Base-by-base conservation (phyloP, 1,140 invertebrate species). In the Orchesella cincta region DNA sequence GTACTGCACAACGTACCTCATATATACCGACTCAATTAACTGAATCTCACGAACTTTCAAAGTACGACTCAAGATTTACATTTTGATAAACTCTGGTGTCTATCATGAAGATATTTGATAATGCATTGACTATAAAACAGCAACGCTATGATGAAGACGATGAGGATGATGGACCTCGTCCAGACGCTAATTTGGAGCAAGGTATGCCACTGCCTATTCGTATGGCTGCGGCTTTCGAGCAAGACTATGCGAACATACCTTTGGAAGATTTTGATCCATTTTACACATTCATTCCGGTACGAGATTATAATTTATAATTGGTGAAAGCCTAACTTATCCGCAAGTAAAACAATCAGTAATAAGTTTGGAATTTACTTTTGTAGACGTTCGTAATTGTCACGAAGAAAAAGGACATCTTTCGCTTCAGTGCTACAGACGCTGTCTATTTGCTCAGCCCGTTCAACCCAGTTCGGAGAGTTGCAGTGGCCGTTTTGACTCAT, bases 341-440 rank as follows among this genome's bases (percentile, higher is more conserved):
- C n/a, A n/a, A n/a, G n/a, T n/a, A n/a, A n/a, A n/a, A n/a, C n/a
- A n/a, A n/a, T n/a, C 39, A 46, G 8, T 46, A 12, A 46, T 46
- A 46, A 8, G 39, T 46, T 8, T 46, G 39, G 39, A 8, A 12
- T 20, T 20, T 46, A 46, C 20, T 71, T 90, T 71, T 91, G 75
- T 90, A 98, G 96, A 97, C 95, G 86, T 98, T 98, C 89, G 93
- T 97, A 89, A 96, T 98, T 84, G 90, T 98, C 88, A 98, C 94
- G 89, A 97, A 93, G 90, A 95, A 96, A 88, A 96, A 95, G 90
- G 94, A 96, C 88, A 97, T 98, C 89, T 98, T 95, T 90, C 91
- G 96, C 88, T 98, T 98, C 90, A 96, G 93, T 88, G 94, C 96
- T 84, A 95, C 94, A 82, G 93, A 97, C 87, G 95, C 95, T 86